phyloP scores from a whole-genome alignment of 2,888 invertebrate genomes.

The Fragum sueziense region DNA sequence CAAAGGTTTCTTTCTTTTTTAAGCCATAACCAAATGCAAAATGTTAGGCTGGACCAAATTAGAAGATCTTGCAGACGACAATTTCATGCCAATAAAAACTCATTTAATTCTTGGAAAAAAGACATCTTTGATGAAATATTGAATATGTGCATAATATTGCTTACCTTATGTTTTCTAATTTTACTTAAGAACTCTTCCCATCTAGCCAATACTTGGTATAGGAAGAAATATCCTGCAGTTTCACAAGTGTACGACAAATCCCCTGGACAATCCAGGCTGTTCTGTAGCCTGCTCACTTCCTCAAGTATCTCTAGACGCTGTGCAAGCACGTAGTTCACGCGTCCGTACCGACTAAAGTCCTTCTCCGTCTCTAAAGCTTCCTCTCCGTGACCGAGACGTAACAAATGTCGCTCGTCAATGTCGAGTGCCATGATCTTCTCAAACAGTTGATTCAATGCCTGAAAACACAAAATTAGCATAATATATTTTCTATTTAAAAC shows the following conservation, averaged over 20 bases:
- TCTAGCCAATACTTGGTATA: slow-evolving; percentile 94
- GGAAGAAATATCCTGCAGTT: slow-evolving; percentile 98
- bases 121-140: too few relatives aligned
- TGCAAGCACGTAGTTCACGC: slow-evolving; percentile 98
- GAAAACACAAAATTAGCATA: background rate
- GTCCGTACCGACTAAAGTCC: slow-evolving; percentile 98
- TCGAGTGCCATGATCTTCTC: slow-evolving; percentile 99
- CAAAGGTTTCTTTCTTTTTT: too few relatives aligned
- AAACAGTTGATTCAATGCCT: slow-evolving; percentile 98
- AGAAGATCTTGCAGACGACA: too few relatives aligned
- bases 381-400: slow-evolving; percentile 99
- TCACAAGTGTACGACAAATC: slow-evolving; percentile 93
- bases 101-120: too few relatives aligned
- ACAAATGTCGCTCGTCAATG: slow-evolving; percentile 97
- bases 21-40: too few relatives aligned
- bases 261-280: slow-evolving; percentile 87
- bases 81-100: too few relatives aligned
- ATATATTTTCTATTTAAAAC: too few relatives aligned
- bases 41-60: too few relatives aligned
- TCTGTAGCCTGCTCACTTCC: slow-evolving; percentile 94
- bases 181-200: slow-evolving; percentile 93
- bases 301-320: slow-evolving; percentile 94
- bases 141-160: background rate
- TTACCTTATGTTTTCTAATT: slow-evolving; percentile 83
- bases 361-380: slow-evolving; percentile 99